phyloP scores from a whole-genome alignment of 1,140 invertebrate species.

The Drosophila miranda region DNA sequence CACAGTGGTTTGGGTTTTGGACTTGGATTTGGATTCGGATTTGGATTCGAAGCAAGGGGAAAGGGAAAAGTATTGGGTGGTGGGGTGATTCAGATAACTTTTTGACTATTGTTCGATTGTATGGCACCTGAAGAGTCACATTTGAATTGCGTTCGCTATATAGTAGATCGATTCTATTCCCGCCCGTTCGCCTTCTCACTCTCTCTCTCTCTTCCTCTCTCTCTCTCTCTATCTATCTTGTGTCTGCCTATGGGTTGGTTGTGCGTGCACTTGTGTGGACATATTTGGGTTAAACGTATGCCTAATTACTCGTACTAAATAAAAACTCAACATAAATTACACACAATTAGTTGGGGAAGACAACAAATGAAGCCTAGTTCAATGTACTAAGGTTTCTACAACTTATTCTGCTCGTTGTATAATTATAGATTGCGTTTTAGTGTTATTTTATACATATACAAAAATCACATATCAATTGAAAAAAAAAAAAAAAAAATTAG shows the following conservation, averaged over 20 bases:
- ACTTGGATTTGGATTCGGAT: conserved; percentile 5
- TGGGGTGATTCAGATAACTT: conserved; percentile 4
- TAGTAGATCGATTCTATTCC: conserved; percentile 9
- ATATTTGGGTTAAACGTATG: conserved; percentile 35
- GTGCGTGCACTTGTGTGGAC: conserved; percentile 43
- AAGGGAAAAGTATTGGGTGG: conserved; percentile 3
- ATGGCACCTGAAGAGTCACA: conserved; percentile 77
- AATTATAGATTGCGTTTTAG: conserved; percentile 24
- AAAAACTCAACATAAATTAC: conserved; percentile 75
- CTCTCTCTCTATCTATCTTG: conserved; percentile 12
- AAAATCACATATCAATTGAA: conserved; percentile 72
- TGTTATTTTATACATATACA: conserved; percentile 38
- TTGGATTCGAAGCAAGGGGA: neutral
- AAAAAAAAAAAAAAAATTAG: conserved; percentile 56
- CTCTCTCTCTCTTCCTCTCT: too few species aligned
- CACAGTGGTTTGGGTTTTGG: conserved; percentile 18
- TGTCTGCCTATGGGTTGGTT: neutral
- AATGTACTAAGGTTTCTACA: conserved; percentile 17
- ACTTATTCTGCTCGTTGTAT: conserved; percentile 40
- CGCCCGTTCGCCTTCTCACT: too few species aligned
- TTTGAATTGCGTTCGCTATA: conserved; percentile 41
- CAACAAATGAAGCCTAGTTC: conserved; percentile 58
- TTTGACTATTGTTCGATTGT: conserved; percentile 61
- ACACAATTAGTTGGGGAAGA: conserved; percentile 68
- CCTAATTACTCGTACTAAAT: conserved; percentile 57